A percentile compares a stretch with the other conserved stretches of the same genome.
These are phyloP conservation scores for Dipodomys ordii DNA, from an alignment of 2,113 vertebrate genomes.

Conservation along the genomic window DNA sequence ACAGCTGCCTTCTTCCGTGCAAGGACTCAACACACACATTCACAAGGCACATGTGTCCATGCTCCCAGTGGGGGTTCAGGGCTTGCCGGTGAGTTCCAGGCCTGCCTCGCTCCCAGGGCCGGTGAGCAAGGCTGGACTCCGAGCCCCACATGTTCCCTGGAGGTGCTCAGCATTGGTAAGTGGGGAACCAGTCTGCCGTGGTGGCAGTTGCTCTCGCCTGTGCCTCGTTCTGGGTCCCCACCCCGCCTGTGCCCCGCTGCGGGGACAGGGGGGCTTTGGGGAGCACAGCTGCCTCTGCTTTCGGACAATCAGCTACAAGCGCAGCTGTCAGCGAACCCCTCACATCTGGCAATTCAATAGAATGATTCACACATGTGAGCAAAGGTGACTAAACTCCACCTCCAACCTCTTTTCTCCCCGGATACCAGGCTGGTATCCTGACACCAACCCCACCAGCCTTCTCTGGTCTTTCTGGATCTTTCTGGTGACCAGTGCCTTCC, in stretches of 20 bases:
- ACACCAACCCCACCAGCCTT: too few relatives aligned
- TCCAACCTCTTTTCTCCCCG: fast-evolving
- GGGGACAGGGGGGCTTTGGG: fast-evolving
- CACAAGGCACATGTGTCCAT: too few relatives aligned
- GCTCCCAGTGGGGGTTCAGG: fast-evolving
- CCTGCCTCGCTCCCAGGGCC: fast-evolving
- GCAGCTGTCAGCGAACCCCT: too few relatives aligned
- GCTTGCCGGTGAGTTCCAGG: fast-evolving
- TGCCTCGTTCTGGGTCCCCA: too few relatives aligned
- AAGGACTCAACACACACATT: not conserved
- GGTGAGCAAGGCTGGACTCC: not conserved
- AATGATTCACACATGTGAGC: not conserved
- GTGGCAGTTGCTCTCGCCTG: constrained; percentile 58
- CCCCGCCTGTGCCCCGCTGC: not conserved
- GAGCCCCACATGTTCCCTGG: not conserved
- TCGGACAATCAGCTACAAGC: not conserved
- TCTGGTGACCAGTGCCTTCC: not conserved
- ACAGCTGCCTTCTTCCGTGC: not conserved
- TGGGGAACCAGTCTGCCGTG: constrained; percentile 56
- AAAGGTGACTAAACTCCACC: fast-evolving
- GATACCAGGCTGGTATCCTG: not conserved
- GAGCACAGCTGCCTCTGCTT: not conserved
- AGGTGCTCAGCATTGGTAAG: not conserved
- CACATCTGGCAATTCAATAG: fast-evolving
- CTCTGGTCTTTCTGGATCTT: too few relatives aligned